Evolutionary conservation across 1,140 invertebrate genomes (phyloP), one percentile per base, ranked within the genome.

Genomic region (Eupristina koningsbergeri): DNA sequence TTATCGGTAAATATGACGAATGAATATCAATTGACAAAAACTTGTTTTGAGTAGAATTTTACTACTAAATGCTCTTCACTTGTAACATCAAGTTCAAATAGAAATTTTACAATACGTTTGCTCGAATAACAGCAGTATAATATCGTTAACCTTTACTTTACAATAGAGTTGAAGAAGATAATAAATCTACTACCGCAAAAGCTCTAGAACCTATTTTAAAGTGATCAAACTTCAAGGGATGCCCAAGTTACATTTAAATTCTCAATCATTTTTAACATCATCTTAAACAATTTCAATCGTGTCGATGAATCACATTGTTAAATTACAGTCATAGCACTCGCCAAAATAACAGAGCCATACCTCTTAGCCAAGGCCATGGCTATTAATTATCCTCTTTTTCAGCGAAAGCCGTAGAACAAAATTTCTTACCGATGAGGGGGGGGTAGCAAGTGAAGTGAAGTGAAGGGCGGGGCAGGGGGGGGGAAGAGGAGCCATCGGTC

Each of bases 401-500:
- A 17, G 31, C 64, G 58, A 34, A 71, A 82, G 53, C 36, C 15
- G 64, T n/a, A 41, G 41, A 78, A 31, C 50, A 53, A n/a, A 61
- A 73, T 83, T 84, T 84, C 82, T 84, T 74, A 50, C 77, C 76
- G 76, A 80, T 74, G 82, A 75, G 45, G 64, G 22, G 78, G 22
- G 58, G 69, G 17, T 19, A n/a, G n/a, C 29, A 69, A 83, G n/a
- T n/a, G n/a, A n/a, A n/a, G n/a, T n/a, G n/a, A n/a, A n/a, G n/a
- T n/a, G n/a, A n/a, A n/a, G n/a, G n/a, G n/a, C n/a, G n/a, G n/a
- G n/a, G n/a, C n/a, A n/a, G n/a, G n/a, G 82, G 64, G 45, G 64
- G 22, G 78, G 22, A 69, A 77, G 17, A 17, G n/a, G n/a, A 19
- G 58, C 77, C 75, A 83, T 78, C 63, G 81, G 81, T 78, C 74